Evolutionary conservation across 2,888 invertebrate species (phyloP).

Genomic region (Plutella xylostella): DNA sequence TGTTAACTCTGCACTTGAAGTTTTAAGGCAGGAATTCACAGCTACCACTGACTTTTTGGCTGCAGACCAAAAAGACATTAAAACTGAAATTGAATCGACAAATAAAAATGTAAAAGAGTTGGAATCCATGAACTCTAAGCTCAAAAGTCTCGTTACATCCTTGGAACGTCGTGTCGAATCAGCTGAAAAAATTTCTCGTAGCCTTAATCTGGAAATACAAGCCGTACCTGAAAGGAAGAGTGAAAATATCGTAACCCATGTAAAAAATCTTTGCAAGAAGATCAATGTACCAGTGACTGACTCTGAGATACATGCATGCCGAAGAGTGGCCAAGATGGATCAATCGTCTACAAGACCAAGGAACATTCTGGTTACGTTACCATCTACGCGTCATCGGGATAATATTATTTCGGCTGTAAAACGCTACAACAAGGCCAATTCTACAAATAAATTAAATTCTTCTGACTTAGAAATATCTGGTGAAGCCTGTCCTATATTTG

Average conservation of each 20-base stretch:
- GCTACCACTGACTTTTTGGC: no score
- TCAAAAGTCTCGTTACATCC: no score
- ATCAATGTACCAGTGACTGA: not conserved
- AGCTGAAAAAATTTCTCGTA: not conserved
- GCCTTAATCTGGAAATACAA: not conserved
- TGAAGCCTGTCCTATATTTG: slow-evolving; percentile 8
- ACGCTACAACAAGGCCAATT: slow-evolving; percentile 15
- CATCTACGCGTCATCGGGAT: slow-evolving; percentile 13
- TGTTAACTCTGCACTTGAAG: no score
- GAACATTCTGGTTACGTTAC: not conserved
- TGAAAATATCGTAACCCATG: not conserved
- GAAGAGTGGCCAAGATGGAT: not conserved
- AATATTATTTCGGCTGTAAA: slow-evolving; percentile 12
- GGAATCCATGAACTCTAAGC: no score
- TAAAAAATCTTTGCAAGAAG: no score
- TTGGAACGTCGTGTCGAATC: no score
- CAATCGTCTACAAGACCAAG: not conserved
- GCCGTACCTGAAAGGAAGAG: not conserved
- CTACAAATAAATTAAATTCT: slow-evolving; percentile 6
- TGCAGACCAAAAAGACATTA: no score
- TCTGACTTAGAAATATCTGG: slow-evolving; percentile 9
- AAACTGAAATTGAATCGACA: no score
- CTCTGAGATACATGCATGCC: not conserved
- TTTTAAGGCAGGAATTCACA: no score
- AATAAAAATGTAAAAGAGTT: no score